These are phyloP conservation scores for Perca schrenkii DNA, from an alignment of 2,113 vertebrate genomes.

Conservation along the genomic window DNA sequence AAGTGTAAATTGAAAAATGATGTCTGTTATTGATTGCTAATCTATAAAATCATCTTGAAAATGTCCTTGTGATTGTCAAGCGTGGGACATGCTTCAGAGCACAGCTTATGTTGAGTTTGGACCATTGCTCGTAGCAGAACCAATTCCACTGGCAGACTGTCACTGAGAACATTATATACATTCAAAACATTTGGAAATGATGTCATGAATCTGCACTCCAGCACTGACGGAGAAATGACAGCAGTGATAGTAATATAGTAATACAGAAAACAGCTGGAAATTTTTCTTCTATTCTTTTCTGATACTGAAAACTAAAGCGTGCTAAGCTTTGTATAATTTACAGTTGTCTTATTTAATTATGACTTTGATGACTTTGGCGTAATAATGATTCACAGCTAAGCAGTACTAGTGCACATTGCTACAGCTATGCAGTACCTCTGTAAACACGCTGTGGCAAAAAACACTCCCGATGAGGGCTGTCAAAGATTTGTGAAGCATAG, in stretches of 20 bases:
- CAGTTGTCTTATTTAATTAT: constrained; percentile 45
- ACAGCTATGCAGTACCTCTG: not conserved
- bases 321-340: constrained; percentile 22
- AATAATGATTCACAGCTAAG: not conserved
- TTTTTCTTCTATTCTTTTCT: constrained; percentile 17
- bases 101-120: constrained; percentile 42
- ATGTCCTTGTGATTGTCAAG: constrained; percentile 42
- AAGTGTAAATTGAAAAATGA: constrained; percentile 61
- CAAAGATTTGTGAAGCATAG: constrained; percentile 20
- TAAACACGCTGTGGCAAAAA: not conserved
- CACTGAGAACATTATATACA: constrained; percentile 62
- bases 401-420: not conserved
- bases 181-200: constrained; percentile 66
- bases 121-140: constrained; percentile 40
- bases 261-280: constrained; percentile 40
- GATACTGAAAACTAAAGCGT: not conserved
- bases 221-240: constrained; percentile 56
- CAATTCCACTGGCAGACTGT: constrained; percentile 44
- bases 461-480: not conserved
- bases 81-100: constrained; percentile 55
- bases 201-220: constrained; percentile 57
- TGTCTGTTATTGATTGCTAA: constrained; percentile 71
- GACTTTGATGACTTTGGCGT: not conserved
- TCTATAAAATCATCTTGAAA: constrained; percentile 63
- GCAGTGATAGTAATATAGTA: constrained; percentile 31